Percentiles rank a stretch among this genome's conserved stretches.
These are phyloP conservation scores for Chaetogeoica ovagalla DNA, from an alignment of 2,888 invertebrate genomes.

Conservation along the genomic window DNA sequence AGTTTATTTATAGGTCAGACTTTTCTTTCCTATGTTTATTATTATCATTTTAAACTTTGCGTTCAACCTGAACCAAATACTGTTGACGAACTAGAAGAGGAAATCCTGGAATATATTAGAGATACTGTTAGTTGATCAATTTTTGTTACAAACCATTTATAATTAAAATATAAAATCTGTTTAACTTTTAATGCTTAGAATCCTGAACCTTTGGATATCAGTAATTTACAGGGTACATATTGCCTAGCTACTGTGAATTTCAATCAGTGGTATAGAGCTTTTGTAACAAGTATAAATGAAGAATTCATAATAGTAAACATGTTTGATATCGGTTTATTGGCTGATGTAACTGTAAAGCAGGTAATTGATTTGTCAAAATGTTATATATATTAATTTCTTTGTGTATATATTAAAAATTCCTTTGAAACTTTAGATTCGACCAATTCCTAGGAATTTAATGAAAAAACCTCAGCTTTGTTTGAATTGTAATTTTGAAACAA, in stretches of 20 bases:
- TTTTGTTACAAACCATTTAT: neutral
- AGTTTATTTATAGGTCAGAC: constrained; percentile 30
- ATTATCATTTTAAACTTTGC: constrained; percentile 29
- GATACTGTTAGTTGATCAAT: constrained; percentile 12
- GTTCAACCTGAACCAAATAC: constrained; percentile 48
- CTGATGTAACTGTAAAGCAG: constrained; percentile 25
- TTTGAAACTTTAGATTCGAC: constrained; percentile 36
- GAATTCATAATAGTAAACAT: constrained; percentile 22
- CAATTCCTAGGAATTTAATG: constrained; percentile 29
- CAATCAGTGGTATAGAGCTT: constrained; percentile 34
- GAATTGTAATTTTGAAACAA: constrained; percentile 27
- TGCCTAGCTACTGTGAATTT: constrained; percentile 30
- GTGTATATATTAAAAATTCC: neutral
- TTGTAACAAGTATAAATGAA: constrained; percentile 23
- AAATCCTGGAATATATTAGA: constrained; percentile 13
- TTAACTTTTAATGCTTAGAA: neutral
- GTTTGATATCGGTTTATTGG: constrained; percentile 44
- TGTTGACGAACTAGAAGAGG: constrained; percentile 47
- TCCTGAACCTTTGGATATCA: neutral
- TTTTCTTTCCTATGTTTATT: constrained; percentile 32
- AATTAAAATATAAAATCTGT: neutral
- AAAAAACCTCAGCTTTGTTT: constrained; percentile 40
- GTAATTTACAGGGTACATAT: constrained; percentile 6
- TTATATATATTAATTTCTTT: neutral
- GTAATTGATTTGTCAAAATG: constrained; percentile 6